Evolutionary conservation across 2,888 invertebrate species (phyloP).

Genomic region (Synergus japonicus): DNA sequence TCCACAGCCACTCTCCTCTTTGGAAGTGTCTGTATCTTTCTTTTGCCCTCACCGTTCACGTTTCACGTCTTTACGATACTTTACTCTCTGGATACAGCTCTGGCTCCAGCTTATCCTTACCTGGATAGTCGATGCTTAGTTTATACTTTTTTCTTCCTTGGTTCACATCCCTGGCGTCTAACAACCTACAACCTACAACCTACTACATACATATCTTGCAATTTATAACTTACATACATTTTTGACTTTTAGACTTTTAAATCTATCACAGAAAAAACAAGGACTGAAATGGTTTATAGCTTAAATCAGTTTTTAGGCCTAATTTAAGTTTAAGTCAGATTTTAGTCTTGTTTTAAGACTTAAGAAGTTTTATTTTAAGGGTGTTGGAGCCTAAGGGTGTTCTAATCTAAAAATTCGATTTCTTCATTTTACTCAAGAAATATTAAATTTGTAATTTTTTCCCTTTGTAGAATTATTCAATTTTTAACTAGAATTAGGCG

Average conservation of each 20-base stretch:
- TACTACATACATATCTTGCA: background rate
- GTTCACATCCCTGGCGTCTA: background rate
- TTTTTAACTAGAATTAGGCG: no score
- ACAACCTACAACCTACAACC: background rate
- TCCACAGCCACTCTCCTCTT: slow-evolving; percentile 51
- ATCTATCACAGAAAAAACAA: no score
- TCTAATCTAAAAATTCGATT: no score
- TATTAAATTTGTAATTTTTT: no score
- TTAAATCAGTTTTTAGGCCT: no score
- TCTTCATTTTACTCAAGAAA: no score
- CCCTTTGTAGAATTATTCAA: no score
- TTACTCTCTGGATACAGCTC: background rate
- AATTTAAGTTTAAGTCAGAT: no score
- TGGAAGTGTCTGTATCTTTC: slow-evolving; percentile 43
- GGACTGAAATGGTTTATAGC: no score
- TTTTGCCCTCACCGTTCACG: slow-evolving; percentile 45
- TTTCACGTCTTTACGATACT: background rate
- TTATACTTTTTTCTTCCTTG: background rate
- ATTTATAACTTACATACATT: background rate
- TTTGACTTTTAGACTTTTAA: background rate
- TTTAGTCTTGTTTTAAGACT: no score
- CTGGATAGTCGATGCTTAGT: background rate
- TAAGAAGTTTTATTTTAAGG: no score
- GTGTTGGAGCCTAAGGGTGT: no score
- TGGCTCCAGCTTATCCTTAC: background rate